A percentile compares a stretch with the other conserved stretches of the same genome.
Evolutionary conservation across 2,113 vertebrate species (phyloP).

Genomic region (Pungitius pungitius): DNA sequence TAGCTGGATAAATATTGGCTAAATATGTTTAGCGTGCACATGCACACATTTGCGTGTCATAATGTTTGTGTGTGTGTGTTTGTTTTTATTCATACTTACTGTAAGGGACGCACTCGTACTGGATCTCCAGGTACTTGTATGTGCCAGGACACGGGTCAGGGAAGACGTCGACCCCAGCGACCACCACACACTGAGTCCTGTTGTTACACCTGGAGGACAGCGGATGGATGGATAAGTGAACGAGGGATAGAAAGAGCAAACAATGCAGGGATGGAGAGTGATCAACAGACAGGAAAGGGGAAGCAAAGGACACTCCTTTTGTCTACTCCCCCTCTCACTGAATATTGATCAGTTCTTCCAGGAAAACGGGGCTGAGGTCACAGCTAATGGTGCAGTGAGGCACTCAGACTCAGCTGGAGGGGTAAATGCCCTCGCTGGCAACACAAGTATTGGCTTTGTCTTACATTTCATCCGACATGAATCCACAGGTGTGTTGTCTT

Average conservation of each 20-base stretch:
- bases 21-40: constrained; percentile 19
- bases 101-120: constrained; percentile 95
- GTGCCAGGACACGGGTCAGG: constrained; percentile 93
- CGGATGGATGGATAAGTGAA: constrained; percentile 3
- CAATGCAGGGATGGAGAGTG: constrained; percentile 51
- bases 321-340: constrained; percentile 48
- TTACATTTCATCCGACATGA: constrained; percentile 41
- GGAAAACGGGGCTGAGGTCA: constrained; percentile 79
- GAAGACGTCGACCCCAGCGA: constrained; percentile 90
- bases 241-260: constrained; percentile 41
- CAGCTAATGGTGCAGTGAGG: constrained; percentile 68
- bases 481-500: constrained; percentile 31
- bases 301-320: constrained; percentile 65
- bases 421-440: constrained; percentile 41
- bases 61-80: constrained; percentile 18
- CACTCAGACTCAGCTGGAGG: constrained; percentile 47
- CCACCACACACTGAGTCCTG: constrained; percentile 92
- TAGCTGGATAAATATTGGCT: constrained; percentile 32
- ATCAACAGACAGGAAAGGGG: constrained; percentile 68
- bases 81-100: constrained; percentile 83
- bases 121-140: constrained; percentile 95
- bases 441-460: constrained; percentile 34
- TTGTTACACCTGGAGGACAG: constrained; percentile 87
- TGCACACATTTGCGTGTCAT: constrained; percentile 22
- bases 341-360: constrained; percentile 82